Evolutionary conservation across 2,113 vertebrate species (phyloP).

Genomic region (Podarcis raffonei): DNA sequence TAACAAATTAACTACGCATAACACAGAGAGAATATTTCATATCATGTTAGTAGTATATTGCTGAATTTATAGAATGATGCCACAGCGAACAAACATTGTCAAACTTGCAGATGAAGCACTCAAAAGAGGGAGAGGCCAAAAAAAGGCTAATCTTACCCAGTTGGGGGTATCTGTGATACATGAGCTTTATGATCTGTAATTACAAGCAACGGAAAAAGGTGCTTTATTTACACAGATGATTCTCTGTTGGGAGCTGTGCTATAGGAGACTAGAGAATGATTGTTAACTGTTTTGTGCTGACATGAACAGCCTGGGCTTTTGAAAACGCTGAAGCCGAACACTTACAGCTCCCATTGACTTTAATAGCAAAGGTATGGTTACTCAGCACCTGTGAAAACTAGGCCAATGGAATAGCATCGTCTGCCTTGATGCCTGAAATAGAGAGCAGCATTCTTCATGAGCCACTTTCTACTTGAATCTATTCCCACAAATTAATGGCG

Average conservation of each 20-base stretch:
- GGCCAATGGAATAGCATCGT: neutral
- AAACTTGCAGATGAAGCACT: constrained; percentile 9
- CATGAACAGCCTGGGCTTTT: neutral
- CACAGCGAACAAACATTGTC: neutral
- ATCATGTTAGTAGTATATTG: neutral
- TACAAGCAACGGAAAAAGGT: neutral
- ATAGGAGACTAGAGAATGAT: neutral
- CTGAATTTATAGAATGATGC: neutral
- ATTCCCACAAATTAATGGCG: neutral
- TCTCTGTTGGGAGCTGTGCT: constrained; percentile 16
- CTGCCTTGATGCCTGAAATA: neutral
- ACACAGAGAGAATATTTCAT: neutral
- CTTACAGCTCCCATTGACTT: constrained; percentile 14
- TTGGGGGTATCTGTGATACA: neutral
- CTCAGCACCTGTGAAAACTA: constrained; percentile 26
- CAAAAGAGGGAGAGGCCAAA: neutral
- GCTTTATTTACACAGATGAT: constrained; percentile 8
- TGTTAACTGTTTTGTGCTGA: constrained; percentile 1
- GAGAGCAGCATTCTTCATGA: neutral
- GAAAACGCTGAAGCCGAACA: constrained; percentile 3
- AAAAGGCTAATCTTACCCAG: neutral
- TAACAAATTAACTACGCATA: neutral
- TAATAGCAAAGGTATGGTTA: neutral
- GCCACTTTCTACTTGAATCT: neutral
- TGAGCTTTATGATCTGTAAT: constrained; percentile 5